Evolutionary conservation across 2,797 vertebrate genomes (phyloP).

Genomic region (Erpetoichthys calabaricus): DNA sequence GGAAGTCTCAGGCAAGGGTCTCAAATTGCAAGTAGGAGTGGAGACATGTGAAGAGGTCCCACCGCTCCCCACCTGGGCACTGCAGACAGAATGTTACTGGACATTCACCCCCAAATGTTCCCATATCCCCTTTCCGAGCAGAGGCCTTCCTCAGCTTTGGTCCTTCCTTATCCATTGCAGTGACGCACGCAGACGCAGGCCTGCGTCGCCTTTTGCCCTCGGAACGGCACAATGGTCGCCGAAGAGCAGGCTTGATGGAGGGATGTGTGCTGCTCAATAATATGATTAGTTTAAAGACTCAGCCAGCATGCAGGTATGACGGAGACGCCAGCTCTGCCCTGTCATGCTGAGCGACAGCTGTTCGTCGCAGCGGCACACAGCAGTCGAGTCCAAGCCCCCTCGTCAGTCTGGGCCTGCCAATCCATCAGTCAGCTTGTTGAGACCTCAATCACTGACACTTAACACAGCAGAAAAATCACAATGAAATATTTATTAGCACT

Average conservation of each 20-base stretch:
- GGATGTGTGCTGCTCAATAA: neutral
- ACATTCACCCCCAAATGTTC: too few species aligned
- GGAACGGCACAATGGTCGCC: too few species aligned
- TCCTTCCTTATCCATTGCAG: too few species aligned
- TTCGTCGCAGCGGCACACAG: neutral
- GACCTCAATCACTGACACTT: neutral
- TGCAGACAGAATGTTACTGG: too few species aligned
- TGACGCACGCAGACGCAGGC: too few species aligned
- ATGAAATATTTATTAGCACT: neutral
- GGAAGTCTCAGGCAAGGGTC: too few species aligned
- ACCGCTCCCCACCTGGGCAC: too few species aligned
- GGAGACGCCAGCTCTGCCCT: neutral
- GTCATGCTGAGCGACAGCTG: constrained; percentile 1
- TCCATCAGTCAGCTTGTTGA: neutral
- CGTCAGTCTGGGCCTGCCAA: neutral
- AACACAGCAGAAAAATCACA: constrained; percentile 1
- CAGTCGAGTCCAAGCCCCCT: neutral
- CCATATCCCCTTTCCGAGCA: too few species aligned
- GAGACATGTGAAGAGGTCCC: too few species aligned
- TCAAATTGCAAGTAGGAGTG: too few species aligned
- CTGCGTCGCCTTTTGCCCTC: neutral
- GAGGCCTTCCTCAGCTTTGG: too few species aligned
- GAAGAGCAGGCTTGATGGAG: too few species aligned
- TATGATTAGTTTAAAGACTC: neutral
- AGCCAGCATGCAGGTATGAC: neutral